phyloP scores from a whole-genome alignment of 2,888 invertebrate genomes.

The Lydus trimaculatus region DNA sequence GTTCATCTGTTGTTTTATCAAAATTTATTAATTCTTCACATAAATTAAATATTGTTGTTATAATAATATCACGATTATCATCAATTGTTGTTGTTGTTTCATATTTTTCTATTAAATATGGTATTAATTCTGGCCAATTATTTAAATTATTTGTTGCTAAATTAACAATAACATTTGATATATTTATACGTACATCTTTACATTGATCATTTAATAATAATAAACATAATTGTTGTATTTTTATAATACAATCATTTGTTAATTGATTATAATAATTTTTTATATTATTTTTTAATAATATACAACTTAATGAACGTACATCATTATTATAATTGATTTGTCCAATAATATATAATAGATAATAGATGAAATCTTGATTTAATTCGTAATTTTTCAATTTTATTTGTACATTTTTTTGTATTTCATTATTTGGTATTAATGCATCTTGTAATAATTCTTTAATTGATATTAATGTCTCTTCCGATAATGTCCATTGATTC shows the following conservation, averaged over 20 bases:
- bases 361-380: slow-evolving; percentile 98
- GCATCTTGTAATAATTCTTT: slow-evolving; percentile 96
- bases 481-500: slow-evolving; percentile 91
- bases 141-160: slow-evolving; percentile 90
- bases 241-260: slow-evolving; percentile 86
- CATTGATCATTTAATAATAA: slow-evolving; percentile 93
- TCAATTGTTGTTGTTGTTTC: slow-evolving; percentile 77
- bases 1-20: slow-evolving; percentile 50
- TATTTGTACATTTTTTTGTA: slow-evolving; percentile 96
- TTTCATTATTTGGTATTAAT: slow-evolving; percentile 94
- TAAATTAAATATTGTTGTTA: slow-evolving; percentile 97
- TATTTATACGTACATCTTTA: slow-evolving; percentile 93
- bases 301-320: slow-evolving; percentile 93
- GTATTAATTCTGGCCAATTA: slow-evolving; percentile 93
- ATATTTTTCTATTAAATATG: slow-evolving; percentile 88
- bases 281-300: slow-evolving; percentile 98
- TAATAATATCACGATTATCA: slow-evolving; percentile 95
- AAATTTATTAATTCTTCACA: slow-evolving; percentile 86
- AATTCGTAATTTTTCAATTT: slow-evolving; percentile 97
- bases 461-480: slow-evolving; percentile 94
- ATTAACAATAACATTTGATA: slow-evolving; percentile 96
- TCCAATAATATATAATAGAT: slow-evolving; percentile 95
- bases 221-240: slow-evolving; percentile 94
- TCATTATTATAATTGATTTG: slow-evolving; percentile 96
- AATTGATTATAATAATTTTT: slow-evolving; percentile 88